Percentiles rank a stretch among this genome's conserved stretches.
Evolutionary conservation across 2,797 vertebrate species (phyloP).

Genomic region (Scleropages formosus): DNA sequence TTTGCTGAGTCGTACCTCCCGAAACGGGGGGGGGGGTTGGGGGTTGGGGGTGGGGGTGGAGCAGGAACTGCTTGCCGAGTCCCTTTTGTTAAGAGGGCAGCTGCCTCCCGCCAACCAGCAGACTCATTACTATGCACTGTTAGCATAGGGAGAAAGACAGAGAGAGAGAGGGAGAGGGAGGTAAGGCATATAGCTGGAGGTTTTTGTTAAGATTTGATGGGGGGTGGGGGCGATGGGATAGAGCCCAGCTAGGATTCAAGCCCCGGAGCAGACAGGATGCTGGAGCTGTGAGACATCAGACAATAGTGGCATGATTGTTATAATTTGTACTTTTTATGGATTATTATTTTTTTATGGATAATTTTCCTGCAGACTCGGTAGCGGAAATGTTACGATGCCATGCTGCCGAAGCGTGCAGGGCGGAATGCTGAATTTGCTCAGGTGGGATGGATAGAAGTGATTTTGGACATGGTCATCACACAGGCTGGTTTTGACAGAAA

Average conservation of each 20-base stretch:
- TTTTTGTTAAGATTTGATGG: no score
- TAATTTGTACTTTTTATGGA: no score
- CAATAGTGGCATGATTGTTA: no score
- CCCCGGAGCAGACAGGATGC: no score
- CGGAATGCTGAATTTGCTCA: no score
- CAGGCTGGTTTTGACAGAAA: background rate
- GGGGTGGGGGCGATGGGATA: no score
- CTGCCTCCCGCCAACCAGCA: background rate
- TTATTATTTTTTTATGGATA: no score
- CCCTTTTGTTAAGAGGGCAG: constrained; percentile 2
- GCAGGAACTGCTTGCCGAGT: background rate
- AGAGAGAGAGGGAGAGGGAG: background rate
- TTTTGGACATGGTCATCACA: background rate
- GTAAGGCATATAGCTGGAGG: background rate
- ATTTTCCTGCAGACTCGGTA: no score
- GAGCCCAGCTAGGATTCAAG: no score
- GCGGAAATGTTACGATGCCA: no score
- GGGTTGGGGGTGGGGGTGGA: background rate
- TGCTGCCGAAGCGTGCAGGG: no score
- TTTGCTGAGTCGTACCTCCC: background rate
- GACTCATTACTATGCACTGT: background rate
- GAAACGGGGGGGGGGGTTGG: background rate
- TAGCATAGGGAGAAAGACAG: background rate
- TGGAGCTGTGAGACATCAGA: no score
- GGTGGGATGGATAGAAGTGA: background rate